Percentiles rank a stretch among this genome's conserved stretches.
phyloP scores from a whole-genome alignment of 2,888 invertebrate species.

The Imbricaverruca yamaguchii region DNA sequence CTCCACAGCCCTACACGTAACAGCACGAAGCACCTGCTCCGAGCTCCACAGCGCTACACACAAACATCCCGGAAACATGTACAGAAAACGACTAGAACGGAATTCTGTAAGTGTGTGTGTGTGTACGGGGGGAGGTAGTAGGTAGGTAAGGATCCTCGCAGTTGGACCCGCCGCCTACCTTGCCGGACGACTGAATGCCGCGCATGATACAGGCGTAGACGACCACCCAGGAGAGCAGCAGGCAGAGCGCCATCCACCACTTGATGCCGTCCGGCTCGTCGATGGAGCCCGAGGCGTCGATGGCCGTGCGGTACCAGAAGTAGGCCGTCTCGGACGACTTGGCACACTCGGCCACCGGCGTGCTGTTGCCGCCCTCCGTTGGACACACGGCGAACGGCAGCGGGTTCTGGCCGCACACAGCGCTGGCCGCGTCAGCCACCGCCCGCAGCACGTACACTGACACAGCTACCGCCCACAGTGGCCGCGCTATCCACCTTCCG shows the following conservation, averaged over 20 bases:
- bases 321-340: slow-evolving; percentile 81
- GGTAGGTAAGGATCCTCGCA: no score
- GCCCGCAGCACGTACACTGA: no score
- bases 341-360: slow-evolving; percentile 66
- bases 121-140: no score
- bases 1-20: no score
- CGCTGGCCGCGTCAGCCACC: no score
- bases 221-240: slow-evolving; percentile 78
- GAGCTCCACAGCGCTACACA: no score
- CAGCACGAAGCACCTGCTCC: no score
- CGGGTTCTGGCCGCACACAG: slow-evolving; percentile 51
- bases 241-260: slow-evolving; percentile 87
- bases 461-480: no score
- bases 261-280: slow-evolving; percentile 74
- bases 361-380: slow-evolving; percentile 35
- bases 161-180: slow-evolving; percentile 47
- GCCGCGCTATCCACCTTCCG: no score
- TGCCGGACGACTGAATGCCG: slow-evolving; percentile 62
- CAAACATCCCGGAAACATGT: no score
- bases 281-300: slow-evolving; percentile 79
- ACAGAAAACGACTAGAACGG: no score
- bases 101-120: no score
- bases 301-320: slow-evolving; percentile 84
- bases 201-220: slow-evolving; percentile 92
- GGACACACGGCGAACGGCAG: slow-evolving; percentile 83